Evolutionary conservation across 1,140 invertebrate species (phyloP).

Genomic region (Phocides pigmalion): DNA sequence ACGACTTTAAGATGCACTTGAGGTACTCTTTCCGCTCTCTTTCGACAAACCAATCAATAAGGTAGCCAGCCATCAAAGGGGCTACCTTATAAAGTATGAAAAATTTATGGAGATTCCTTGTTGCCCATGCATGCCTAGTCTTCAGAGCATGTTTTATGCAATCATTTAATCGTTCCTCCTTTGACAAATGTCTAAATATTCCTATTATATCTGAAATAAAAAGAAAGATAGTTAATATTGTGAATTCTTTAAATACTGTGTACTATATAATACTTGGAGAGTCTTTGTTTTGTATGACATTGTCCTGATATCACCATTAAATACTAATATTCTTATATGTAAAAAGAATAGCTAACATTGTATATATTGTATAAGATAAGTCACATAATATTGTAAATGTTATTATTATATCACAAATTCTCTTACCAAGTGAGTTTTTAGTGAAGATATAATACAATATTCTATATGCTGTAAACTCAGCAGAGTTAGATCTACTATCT

Average conservation of each 20-base stretch:
- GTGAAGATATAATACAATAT: constrained; percentile 99
- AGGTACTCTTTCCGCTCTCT: constrained; percentile 95
- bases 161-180: constrained; percentile 91
- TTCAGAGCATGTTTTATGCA: constrained; percentile 94
- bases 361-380: no score
- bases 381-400: no score
- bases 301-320: no score
- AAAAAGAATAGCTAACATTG: no score
- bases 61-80: constrained; percentile 97
- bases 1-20: constrained; percentile 97
- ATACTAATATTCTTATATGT: no score
- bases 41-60: constrained; percentile 98
- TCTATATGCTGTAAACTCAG: constrained; percentile 97
- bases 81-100: constrained; percentile 94
- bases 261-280: no score
- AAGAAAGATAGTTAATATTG: no score
- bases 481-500: constrained; percentile 88
- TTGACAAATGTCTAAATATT: constrained; percentile 91
- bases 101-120: constrained; percentile 95
- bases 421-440: constrained; percentile 96
- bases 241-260: no score
- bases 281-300: no score
- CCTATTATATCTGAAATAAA: constrained; percentile 97
- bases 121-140: constrained; percentile 95
- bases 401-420: not conserved